phyloP scores from a whole-genome alignment of 2,797 vertebrate genomes.

The Varecia variegata region DNA sequence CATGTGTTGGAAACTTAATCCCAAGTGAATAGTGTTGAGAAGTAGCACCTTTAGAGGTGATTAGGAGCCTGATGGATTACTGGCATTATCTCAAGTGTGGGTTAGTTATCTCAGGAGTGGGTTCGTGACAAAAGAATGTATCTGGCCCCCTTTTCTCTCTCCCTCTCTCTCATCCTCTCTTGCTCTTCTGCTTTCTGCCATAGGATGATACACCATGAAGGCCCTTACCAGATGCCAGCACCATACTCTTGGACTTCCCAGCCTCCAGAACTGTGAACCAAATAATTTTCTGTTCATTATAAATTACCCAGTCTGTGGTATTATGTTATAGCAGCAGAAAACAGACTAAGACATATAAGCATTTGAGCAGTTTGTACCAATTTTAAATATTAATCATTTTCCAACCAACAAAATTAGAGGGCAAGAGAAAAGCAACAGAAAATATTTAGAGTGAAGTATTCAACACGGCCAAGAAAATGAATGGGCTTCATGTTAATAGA shows the following conservation, averaged over 20 bases:
- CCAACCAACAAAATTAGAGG: constrained; percentile 26
- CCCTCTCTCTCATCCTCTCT: not conserved
- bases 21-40: not conserved
- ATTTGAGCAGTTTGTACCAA: not conserved
- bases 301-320: not conserved
- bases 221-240: not conserved
- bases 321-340: not conserved
- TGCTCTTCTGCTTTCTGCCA: not conserved
- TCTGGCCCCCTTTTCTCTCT: not conserved
- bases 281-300: not conserved
- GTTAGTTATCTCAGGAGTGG: not conserved
- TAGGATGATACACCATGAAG: not conserved
- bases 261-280: not conserved
- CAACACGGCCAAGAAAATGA: not conserved
- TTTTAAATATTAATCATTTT: constrained; percentile 47
- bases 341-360: not conserved
- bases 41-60: not conserved
- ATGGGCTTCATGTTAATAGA: not conserved
- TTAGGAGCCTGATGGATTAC: not conserved
- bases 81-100: not conserved
- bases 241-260: not conserved
- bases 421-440: not conserved
- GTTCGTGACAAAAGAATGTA: not conserved
- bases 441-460: constrained; percentile 9
- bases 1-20: not conserved